Conservation (phyloP, 2,888 invertebrate species). For the Limulus polyphemus region DNA sequence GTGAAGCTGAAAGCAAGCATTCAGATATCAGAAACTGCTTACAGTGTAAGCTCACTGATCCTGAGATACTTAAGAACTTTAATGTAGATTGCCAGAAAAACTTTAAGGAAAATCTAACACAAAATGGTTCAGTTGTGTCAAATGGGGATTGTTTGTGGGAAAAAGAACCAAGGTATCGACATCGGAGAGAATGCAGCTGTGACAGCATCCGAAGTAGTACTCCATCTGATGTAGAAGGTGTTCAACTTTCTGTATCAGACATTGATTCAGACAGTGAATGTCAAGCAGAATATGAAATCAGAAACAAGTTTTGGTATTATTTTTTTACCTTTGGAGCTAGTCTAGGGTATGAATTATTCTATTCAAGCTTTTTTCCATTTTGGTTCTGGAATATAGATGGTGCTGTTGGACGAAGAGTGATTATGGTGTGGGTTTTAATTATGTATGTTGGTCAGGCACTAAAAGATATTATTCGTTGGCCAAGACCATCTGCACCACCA, state of each 20-base stretch:
- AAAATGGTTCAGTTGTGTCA: too few relatives aligned
- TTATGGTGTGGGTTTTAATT: conserved; percentile 64
- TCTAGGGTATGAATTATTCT: conserved; percentile 80
- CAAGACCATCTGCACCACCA: conserved; percentile 67
- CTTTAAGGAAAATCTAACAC: too few relatives aligned
- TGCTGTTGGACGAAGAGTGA: conserved; percentile 65
- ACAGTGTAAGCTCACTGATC: too few relatives aligned
- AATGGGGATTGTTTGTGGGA: background rate
- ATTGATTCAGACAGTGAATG: conserved; percentile 19
- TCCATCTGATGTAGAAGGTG: conserved; percentile 18
- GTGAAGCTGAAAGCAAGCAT: conserved; percentile 13
- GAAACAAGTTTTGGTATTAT: conserved; percentile 67
- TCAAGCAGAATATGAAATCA: conserved; percentile 17
- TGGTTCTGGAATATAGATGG: conserved; percentile 86
- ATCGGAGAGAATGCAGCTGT: background rate
- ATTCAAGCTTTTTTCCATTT: conserved; percentile 78
- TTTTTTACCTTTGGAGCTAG: conserved; percentile 71
- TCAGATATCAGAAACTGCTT: background rate
- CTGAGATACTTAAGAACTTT: too few relatives aligned
- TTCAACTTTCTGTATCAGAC: conserved; percentile 6
- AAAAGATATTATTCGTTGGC: conserved; percentile 77
- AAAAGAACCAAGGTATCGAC: background rate
- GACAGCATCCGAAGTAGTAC: conserved; percentile 8
- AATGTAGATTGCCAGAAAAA: too few relatives aligned
- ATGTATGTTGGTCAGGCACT: conserved; percentile 80